A percentile compares a stretch with the other conserved stretches of the same genome.
phyloP scores from a whole-genome alignment of 2,888 invertebrate genomes.

The Rhamnusium bicolor region DNA sequence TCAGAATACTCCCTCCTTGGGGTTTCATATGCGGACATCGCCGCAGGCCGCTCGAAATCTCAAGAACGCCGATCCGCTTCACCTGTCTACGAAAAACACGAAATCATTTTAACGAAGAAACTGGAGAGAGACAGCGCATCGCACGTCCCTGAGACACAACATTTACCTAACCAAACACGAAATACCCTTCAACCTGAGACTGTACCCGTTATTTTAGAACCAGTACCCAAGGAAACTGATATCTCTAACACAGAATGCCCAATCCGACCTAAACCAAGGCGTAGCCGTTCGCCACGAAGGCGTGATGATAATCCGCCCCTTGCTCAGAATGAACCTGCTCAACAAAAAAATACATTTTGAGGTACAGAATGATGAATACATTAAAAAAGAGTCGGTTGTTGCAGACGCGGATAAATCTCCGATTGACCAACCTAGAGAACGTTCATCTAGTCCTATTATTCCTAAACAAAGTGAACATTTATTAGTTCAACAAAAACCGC shows the following conservation, averaged over 20 bases:
- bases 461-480: slow-evolving; percentile 27
- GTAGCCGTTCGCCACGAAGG: slow-evolving; percentile 73
- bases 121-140: slow-evolving; percentile 43
- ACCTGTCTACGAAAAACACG: slow-evolving; percentile 51
- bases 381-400: slow-evolving; percentile 18
- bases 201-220: slow-evolving; percentile 45
- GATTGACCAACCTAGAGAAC: slow-evolving; percentile 13
- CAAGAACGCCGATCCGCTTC: slow-evolving; percentile 57
- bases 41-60: slow-evolving; percentile 75
- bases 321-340: neutral
- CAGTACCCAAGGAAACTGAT: slow-evolving; percentile 36
- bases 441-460: slow-evolving; percentile 23
- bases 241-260: slow-evolving; percentile 37
- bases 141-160: slow-evolving; percentile 56
- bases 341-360: slow-evolving; percentile 9
- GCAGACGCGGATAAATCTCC: neutral
- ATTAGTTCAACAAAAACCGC: slow-evolving; percentile 49
- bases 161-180: slow-evolving; percentile 25
- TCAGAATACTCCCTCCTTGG: slow-evolving; percentile 72
- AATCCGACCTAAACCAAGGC: slow-evolving; percentile 65
- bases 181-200: neutral
- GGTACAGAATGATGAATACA: neutral
- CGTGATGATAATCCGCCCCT: slow-evolving; percentile 57
- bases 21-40: slow-evolving; percentile 80
- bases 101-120: slow-evolving; percentile 39